Conservation (phyloP, 2,797 vertebrate species). For the Sandelia bainsii region DNA sequence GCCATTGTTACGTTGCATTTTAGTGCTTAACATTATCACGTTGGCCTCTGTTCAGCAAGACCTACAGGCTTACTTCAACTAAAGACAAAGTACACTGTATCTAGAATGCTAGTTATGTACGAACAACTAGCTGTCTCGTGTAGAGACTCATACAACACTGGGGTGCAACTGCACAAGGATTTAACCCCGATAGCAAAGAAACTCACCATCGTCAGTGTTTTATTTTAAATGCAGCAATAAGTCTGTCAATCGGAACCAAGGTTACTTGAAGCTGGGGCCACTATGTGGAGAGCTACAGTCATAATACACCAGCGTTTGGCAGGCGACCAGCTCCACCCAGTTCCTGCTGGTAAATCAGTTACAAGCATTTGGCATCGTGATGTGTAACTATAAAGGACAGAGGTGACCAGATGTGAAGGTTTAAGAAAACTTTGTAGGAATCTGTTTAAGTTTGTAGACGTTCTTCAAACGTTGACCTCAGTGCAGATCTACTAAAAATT, state of each 20-base stretch:
- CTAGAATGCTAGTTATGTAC: no score
- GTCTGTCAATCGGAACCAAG: not conserved
- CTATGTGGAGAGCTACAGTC: not conserved
- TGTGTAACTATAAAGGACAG: not conserved
- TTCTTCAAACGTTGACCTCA: conserved; percentile 21
- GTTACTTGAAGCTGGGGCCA: not conserved
- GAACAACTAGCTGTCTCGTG: no score
- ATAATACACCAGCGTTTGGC: not conserved
- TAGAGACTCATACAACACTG: no score
- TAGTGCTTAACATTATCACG: no score
- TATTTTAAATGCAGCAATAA: not conserved
- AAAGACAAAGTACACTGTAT: no score
- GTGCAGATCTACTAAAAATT: conserved; percentile 11
- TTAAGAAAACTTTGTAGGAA: not conserved
- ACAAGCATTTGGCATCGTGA: not conserved
- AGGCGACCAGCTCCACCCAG: not conserved
- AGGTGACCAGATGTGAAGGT: conserved; percentile 3
- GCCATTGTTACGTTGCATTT: not conserved
- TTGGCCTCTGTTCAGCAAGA: no score
- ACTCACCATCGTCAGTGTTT: not conserved
- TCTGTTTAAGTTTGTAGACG: conserved; percentile 33
- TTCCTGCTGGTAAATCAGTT: conserved; percentile 4
- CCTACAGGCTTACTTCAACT: no score
- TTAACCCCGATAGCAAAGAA: no score
- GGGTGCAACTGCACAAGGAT: no score